Evolutionary conservation across 2,888 invertebrate species (phyloP).

Genomic region (Acronicta aceris): DNA sequence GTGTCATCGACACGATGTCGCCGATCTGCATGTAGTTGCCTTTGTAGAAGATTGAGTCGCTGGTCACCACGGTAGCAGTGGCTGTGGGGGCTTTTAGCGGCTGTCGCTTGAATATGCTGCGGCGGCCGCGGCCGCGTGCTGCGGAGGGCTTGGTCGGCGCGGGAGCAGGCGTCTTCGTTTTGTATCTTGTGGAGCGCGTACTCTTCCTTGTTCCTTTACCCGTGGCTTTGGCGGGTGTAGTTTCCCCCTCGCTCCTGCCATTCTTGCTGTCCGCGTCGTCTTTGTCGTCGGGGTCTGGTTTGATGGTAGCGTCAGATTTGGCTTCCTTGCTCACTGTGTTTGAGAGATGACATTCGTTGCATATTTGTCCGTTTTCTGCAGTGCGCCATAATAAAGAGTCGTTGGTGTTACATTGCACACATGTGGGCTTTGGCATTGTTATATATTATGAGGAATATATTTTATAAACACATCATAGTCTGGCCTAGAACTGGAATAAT

Average conservation of each 20-base stretch:
- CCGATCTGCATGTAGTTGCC: slow-evolving; percentile 93
- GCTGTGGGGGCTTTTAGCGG: slow-evolving; percentile 95
- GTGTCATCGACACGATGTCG: slow-evolving; percentile 96
- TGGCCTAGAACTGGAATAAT: not conserved
- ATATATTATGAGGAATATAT: not conserved
- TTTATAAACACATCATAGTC: slow-evolving; percentile 2
- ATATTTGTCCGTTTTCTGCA: slow-evolving; percentile 93
- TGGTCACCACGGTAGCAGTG: slow-evolving; percentile 94
- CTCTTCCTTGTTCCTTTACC: slow-evolving; percentile 89
- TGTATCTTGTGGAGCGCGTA: slow-evolving; percentile 89
- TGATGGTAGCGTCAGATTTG: slow-evolving; percentile 69
- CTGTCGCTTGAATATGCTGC: slow-evolving; percentile 93
- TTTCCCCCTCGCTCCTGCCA: slow-evolving; percentile 74
- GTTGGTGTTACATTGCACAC: slow-evolving; percentile 91
- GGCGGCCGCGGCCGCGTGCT: slow-evolving; percentile 92
- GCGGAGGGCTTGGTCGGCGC: slow-evolving; percentile 70
- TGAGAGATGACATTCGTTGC: slow-evolving; percentile 92
- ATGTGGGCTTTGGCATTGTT: slow-evolving; percentile 90
- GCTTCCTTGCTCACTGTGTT: slow-evolving; percentile 73
- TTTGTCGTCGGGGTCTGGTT: slow-evolving; percentile 75
- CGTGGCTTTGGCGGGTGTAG: slow-evolving; percentile 84
- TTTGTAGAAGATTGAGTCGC: slow-evolving; percentile 91
- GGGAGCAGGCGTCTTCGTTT: slow-evolving; percentile 80
- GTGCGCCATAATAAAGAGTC: slow-evolving; percentile 94
- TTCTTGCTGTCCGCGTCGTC: slow-evolving; percentile 72